Evolutionary conservation across 2,113 vertebrate genomes (phyloP), one percentile per base, ranked within the genome.

Genomic region (Sinocyclocheilus grahami): DNA sequence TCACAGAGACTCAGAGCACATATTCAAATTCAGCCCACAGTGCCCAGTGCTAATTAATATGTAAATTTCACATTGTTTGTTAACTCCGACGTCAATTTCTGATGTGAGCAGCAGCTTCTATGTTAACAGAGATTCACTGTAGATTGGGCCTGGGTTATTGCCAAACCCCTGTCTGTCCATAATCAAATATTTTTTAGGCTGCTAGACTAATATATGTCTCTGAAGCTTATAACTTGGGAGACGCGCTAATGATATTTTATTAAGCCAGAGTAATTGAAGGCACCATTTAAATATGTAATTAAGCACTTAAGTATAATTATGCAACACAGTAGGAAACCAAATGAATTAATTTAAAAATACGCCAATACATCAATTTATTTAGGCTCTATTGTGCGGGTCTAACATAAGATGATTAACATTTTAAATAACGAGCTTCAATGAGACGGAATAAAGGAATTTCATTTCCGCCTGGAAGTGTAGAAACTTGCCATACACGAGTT

Each of bases 271-370:
- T 97, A 96, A 96, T 97, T 96, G 96, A 97, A 97, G 96, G 95
- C 94, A 95, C 94, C 95, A 95, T 96, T 95, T 96, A 96, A 97
- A 97, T 97, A 97, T 96, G 96, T 97, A 96, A 97, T 97, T 97
- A 97, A 97, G 96, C 96, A 96, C 96, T 96, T 95, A 95, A 95
- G 94, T 94, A 93, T 96, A 96, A 96, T 97, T 96, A 96, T 95
- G 94, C 95, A 92, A 92, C 95, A 94, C 96, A 96, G 96, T 95
- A 94, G 91, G 95, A 95, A 90, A 95, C 94, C 93, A 92, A 95
- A 95, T 95, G 95, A 97, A 96, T 97, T 97, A 96, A 96, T 96
- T 96, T 95, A 92, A 94, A 96, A 94, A 96, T 94, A 95, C 89
- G 95, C 92, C 93, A 94, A 96, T 96, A 96, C 95, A 96, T 96